Percentiles rank a stretch among this genome's conserved stretches.
These are phyloP conservation scores for Mormyrus lacerda DNA, from an alignment of 2,113 vertebrate species.

Conservation along the genomic window DNA sequence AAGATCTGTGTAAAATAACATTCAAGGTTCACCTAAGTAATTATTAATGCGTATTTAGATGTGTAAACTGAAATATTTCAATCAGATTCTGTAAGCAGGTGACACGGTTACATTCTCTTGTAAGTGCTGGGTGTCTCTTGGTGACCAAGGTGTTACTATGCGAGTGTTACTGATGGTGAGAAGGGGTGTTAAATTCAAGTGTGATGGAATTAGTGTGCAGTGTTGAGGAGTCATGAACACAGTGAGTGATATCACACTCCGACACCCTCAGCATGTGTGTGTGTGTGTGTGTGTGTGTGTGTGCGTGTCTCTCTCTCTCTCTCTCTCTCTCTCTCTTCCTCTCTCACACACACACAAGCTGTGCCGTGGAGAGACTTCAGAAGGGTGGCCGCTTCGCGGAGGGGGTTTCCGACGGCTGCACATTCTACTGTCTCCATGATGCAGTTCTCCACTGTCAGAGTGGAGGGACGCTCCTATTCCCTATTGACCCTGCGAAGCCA, in stretches of 20 bases:
- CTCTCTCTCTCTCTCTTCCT: background rate
- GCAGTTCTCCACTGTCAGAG: conserved; percentile 61
- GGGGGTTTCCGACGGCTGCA: conserved; percentile 71
- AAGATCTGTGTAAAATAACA: background rate
- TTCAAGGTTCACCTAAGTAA: background rate
- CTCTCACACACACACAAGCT: conserved; percentile 38
- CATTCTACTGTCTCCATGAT: conserved; percentile 73
- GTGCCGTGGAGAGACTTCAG: conserved; percentile 71
- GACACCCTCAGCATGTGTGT: background rate
- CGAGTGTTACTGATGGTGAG: background rate
- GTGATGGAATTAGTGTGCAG: background rate
- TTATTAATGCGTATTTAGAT: background rate
- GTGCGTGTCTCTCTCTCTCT: background rate
- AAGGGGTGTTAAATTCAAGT: background rate
- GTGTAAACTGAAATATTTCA: background rate
- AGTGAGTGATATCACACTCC: background rate
- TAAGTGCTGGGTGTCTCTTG: background rate
- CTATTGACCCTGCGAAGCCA: background rate
- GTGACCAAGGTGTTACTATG: background rate
- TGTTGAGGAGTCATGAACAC: background rate
- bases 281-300: background rate
- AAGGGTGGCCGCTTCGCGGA: background rate
- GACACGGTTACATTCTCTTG: background rate
- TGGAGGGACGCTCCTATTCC: background rate
- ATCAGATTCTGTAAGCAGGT: background rate